These are phyloP conservation scores for Heliconius erato DNA, from an alignment of 2,888 invertebrate species.

Conservation along the genomic window DNA sequence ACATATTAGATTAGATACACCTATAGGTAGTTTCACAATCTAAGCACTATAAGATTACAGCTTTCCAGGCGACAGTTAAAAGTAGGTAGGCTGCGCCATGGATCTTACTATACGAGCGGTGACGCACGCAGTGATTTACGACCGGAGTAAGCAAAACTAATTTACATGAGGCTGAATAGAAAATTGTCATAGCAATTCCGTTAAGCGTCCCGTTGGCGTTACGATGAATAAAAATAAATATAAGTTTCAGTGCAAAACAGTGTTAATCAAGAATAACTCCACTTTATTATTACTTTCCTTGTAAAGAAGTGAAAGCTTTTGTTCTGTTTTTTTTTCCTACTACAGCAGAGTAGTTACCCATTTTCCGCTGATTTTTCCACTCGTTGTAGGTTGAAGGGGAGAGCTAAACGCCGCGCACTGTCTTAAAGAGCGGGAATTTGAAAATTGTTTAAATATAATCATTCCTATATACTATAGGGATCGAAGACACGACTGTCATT, in stretches of 20 bases:
- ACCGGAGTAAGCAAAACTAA: not conserved
- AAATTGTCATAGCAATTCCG: not conserved
- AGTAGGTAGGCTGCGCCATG: conserved; percentile 3
- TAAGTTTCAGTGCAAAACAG: not conserved
- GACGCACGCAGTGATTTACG: conserved; percentile 1
- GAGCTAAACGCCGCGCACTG: not conserved
- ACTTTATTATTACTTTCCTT: not conserved
- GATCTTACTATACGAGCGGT: not conserved
- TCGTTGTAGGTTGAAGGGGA: not conserved
- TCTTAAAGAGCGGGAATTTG: not conserved
- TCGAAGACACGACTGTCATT: no score
- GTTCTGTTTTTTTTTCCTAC: no score
- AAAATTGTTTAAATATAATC: not conserved
- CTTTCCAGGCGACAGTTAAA: conserved; percentile 18
- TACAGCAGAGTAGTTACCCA: no score
- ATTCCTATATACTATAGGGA: no score
- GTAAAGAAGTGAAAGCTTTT: not conserved
- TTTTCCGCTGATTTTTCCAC: not conserved
- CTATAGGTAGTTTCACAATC: not conserved
- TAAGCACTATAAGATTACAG: not conserved
- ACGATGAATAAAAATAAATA: no score
- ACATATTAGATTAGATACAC: not conserved
- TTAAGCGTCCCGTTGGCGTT: not conserved
- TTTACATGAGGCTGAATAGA: not conserved
- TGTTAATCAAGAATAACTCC: not conserved